Evolutionary conservation across 1,140 invertebrate genomes (phyloP), one percentile per base, ranked within the genome.

Genomic region (Globodera ellingtonae): DNA sequence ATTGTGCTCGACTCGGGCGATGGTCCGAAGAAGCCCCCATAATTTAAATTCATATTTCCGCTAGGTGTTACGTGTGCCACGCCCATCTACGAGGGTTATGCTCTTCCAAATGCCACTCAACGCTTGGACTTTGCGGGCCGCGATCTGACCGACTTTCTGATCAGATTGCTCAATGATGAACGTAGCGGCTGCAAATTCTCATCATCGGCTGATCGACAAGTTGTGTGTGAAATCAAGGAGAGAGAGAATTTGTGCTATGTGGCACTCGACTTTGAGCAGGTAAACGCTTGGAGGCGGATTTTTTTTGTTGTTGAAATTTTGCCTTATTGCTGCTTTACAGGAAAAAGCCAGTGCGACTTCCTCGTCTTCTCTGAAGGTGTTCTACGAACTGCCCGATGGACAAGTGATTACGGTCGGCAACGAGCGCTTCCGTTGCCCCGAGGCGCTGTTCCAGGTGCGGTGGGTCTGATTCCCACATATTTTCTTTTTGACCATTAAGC

Each of bases 391-490:
- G 89, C 95, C 94, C 87, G 95, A 96, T 90, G 96, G 94, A 88
- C 95, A 95, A 91, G 95, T 98, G 86, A 97, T 97, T 92, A 97
- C 95, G 91, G 96, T 96, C 89, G 95, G 95, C 85, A 97, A 96
- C 91, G 95, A 97, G 91, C 92, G 96, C 90, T 97, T 98, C 95
- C 94, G 96, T 92, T 98, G 95, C 91, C 95, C 95, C 59, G 95
- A 97, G 90, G 95, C 95, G 84, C 92, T 98, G 80, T 97, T 97
- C 94, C 95, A 96, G 91, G 95, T 24, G 24, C 24, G 24, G 24
- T 24, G 24, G 24, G 24, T 24, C 24, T 24, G 24, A 24, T 24
- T 24, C 24, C 0, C 24, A 24, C 24, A 24, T n/a, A n/a, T 24
- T 24, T 0, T 24, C 1, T 24, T 24, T 24, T 24, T 24, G 24